Percentiles rank a stretch among this genome's conserved stretches.
Conservation (phyloP, 2,113 vertebrate genomes). For the Malurus cyaneus region DNA sequence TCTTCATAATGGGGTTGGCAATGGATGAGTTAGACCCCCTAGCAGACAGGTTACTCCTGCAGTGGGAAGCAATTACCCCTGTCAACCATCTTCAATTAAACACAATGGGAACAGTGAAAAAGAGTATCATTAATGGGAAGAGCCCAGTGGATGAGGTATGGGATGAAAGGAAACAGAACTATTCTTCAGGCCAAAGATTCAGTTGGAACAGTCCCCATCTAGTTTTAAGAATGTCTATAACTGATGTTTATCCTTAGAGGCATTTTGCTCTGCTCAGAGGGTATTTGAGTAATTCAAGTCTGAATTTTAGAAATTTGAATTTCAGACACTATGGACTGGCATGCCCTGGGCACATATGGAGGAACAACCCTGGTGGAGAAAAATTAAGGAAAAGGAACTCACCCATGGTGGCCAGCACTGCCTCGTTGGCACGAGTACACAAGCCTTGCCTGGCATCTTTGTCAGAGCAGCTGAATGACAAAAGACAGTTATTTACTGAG, state of each 20-base stretch:
- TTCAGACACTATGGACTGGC: neutral
- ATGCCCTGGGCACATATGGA: neutral
- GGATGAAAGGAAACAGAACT: neutral
- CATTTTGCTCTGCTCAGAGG: neutral
- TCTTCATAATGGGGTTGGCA: neutral
- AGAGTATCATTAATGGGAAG: neutral
- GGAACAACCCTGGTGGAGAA: neutral
- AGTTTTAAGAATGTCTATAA: neutral
- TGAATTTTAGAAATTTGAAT: neutral
- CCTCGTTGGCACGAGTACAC: constrained; percentile 70
- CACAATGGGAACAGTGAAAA: neutral
- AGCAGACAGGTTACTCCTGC: neutral
- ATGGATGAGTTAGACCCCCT: neutral
- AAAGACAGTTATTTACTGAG: constrained; percentile 24
- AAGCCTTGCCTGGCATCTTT: constrained; percentile 68
- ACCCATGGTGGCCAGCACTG: constrained; percentile 77
- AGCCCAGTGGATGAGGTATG: neutral
- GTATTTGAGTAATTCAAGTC: neutral
- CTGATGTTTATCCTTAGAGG: neutral
- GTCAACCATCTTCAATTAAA: neutral
- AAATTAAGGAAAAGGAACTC: constrained; percentile 14
- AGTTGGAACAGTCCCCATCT: neutral
- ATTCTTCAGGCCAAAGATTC: neutral
- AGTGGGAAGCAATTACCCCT: neutral
- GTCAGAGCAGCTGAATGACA: constrained; percentile 76